phyloP scores from a whole-genome alignment of 30 jellyfish, hydroid and myxozoan genomes.

The Phacellophora camtschatica region DNA sequence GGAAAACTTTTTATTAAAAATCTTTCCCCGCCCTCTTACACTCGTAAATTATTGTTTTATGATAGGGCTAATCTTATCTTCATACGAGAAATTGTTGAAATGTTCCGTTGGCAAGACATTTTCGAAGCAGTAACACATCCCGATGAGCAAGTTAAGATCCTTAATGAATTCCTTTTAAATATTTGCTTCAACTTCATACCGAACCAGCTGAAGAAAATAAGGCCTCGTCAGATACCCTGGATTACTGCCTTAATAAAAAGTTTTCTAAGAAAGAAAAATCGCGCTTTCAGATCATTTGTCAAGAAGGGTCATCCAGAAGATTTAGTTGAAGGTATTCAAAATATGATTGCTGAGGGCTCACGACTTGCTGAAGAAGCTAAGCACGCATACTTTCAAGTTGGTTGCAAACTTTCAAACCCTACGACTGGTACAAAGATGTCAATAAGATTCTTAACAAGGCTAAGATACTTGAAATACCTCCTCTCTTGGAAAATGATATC shows the following conservation, averaged over 20 bases:
- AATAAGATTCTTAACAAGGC: conserved; percentile 6
- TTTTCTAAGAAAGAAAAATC: background rate
- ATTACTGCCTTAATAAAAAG: conserved; percentile 12
- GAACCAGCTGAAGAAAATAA: background rate
- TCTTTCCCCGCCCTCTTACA: too few relatives aligned
- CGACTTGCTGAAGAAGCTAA: conserved; percentile 8
- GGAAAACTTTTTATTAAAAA: too few relatives aligned
- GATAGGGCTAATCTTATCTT: too few relatives aligned
- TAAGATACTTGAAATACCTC: conserved; percentile 13
- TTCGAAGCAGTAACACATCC: background rate
- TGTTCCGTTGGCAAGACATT: background rate
- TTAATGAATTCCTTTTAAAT: background rate
- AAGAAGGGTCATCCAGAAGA: conserved; percentile 6
- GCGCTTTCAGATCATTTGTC: conserved; percentile 7
- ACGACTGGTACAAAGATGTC: conserved; percentile 5
- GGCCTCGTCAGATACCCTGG: conserved; percentile 42
- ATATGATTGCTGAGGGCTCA: conserved; percentile 5
- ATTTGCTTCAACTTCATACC: conserved; percentile 10
- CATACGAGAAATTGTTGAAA: background rate
- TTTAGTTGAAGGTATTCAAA: background rate
- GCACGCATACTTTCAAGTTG: background rate
- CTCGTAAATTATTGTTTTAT: too few relatives aligned
- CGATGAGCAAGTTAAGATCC: background rate
- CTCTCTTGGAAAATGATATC: too few relatives aligned
- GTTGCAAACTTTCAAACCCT: background rate